These are phyloP conservation scores for Apodemia mormo DNA, from an alignment of 2,888 invertebrate species.

Conservation along the genomic window DNA sequence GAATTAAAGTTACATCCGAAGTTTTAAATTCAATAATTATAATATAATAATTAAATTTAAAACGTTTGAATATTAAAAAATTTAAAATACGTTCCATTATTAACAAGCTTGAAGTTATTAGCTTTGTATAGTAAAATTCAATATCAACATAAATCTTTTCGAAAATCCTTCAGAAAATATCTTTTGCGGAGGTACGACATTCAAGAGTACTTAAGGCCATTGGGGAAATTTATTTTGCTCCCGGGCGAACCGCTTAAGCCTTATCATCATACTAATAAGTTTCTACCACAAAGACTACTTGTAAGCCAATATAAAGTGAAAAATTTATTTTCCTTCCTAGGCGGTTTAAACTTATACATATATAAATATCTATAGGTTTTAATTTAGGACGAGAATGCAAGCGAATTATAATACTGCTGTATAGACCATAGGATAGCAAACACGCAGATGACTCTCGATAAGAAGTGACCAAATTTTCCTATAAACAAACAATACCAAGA, in stretches of 20 bases:
- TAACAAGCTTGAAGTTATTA: background rate
- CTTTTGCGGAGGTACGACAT: conserved; percentile 30
- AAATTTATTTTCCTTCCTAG: background rate
- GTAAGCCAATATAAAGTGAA: conserved; percentile 6
- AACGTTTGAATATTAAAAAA: no score
- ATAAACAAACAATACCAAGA: no score
- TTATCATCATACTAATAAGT: conserved; percentile 40
- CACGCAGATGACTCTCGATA: no score
- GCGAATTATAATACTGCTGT: no score
- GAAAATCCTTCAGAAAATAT: conserved; percentile 27
- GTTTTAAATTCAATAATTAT: no score
- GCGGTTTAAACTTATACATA: background rate
- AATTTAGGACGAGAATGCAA: no score
- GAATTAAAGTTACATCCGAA: no score
- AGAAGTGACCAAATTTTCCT: no score
- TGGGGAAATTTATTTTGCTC: conserved; percentile 43
- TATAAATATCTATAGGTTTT: background rate
- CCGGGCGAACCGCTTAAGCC: conserved; percentile 39
- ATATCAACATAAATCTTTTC: conserved; percentile 31
- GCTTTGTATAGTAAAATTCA: background rate
- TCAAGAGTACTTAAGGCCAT: conserved; percentile 39
- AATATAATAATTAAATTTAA: no score
- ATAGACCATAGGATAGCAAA: no score
- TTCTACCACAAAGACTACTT: conserved; percentile 27
- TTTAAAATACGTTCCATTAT: background rate